Evolutionary conservation across 2,888 invertebrate genomes (phyloP), one percentile per base, ranked within the genome.

Genomic region (Eugnorisma glareosa): DNA sequence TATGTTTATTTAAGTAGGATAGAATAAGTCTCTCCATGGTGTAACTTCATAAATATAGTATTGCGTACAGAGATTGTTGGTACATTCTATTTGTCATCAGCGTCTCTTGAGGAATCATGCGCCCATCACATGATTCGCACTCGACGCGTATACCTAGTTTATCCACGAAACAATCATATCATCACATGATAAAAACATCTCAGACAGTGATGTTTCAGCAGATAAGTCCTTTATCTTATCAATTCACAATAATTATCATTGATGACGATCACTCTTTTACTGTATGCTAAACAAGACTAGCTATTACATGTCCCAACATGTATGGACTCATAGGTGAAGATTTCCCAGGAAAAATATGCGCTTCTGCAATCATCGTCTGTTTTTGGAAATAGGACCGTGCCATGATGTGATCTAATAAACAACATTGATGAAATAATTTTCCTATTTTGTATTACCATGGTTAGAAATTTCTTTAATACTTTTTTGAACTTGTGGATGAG

Each of bases 101-200:
- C 15, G 28, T 61, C 18, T 35, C 15, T 31, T 35, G 35, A 7
- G 67, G 70, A 74, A 82, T 70, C 86, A 88, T 67, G 76, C 67
- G 15, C 1, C 45, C n/a, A 64, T 86, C 88, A 89, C 88, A 87
- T 89, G 88, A 83, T 67, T 54, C 18, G 15, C 68, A 73, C 45
- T 76, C 64, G 72, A 54, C 61, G 75, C 68, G 51, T 73, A 69
- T 57, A 54, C 66, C 59, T 68, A 63, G 61, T 67, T 72, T 73
- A 77, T 80, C 81, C 76, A 75, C 54, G 67, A 77, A 79, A 87
- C 74, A 75, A 84, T 81, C 77, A 64, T 73, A 77, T 72, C 67
- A 67, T 68, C 67, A 59, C 51, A 68, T 80, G 89, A 87, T 84
- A 88, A 83, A 67, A 77, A 67, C 82, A 87, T 89, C 88, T 85